Evolutionary conservation across 2,888 invertebrate genomes (phyloP), one percentile per base, ranked within the genome.

Genomic region (Epinotia demarniana): DNA sequence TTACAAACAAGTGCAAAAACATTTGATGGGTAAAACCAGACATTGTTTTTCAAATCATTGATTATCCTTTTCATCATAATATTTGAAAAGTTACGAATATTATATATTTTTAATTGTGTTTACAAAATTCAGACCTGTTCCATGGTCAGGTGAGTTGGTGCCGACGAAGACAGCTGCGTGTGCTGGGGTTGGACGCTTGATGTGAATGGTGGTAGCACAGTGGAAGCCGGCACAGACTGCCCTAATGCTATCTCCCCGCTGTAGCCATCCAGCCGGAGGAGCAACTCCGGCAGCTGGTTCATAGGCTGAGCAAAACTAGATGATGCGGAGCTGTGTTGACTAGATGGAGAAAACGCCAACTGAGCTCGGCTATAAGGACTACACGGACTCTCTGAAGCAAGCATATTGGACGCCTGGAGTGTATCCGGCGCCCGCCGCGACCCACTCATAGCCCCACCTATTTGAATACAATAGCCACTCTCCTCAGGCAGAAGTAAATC

Each of bases 121-220:
- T 43, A 73, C 63, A 60, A 66, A 69, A 75, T 55, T 77, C 61
- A 79, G 79, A 94, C 94, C 91, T 95, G 96, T 80, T 98, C 98
- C 81, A 97, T 91, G 46, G 97, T 97, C 79, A 97, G 95, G 88
- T 98, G 97, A 72, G 98, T 97, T 4, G 98, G 98, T 43, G 98
- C 98, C 68, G 98, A 98, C 66, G 98, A 97, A 3, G 98, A 98
- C 3, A 98, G 94, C 76, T 97, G 95, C 46, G 97, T 95, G 77
- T 95, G 92, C 73, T 90, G 90, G 58, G 90, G 88, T 81, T 91
- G 91, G 1, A 90, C 85, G 81, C 87, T 89, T 43, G 89, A 84
- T 19, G 91, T 89, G 72, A 94, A 92, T 49, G 94, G 90, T 49
- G 94, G 94, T 79, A 94, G 85, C 23, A 95, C 92, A 55, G 94